Conservation (phyloP, 2,797 vertebrate genomes). For the Chelon auratus region DNA sequence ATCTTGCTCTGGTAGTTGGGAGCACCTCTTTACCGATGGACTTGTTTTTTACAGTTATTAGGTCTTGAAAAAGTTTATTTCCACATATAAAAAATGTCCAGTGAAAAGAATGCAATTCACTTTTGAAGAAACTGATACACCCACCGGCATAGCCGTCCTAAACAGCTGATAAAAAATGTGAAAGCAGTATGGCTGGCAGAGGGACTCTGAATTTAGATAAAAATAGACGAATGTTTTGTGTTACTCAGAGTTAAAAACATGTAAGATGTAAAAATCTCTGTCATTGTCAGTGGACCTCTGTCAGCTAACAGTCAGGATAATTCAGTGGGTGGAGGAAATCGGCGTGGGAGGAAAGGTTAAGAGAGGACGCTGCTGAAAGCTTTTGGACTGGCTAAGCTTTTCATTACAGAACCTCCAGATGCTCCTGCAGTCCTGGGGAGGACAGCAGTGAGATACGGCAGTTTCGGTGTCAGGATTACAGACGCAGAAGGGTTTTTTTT, state of each 20-base stretch:
- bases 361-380: constrained; percentile 38
- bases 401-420: constrained; percentile 33
- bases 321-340: constrained; percentile 41
- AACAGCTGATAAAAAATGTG: background rate
- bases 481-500: background rate
- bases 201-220: background rate
- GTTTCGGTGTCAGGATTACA: background rate
- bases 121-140: too few relatives aligned
- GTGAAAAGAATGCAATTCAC: too few relatives aligned
- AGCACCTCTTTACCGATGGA: too few relatives aligned
- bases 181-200: too few relatives aligned
- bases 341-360: constrained; percentile 44
- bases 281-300: constrained; percentile 10
- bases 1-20: too few relatives aligned
- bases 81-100: background rate
- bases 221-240: background rate
- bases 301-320: constrained; percentile 32
- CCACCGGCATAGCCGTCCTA: too few relatives aligned
- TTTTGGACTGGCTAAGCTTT: constrained; percentile 29
- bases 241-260: background rate
- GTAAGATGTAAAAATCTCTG: constrained; percentile 17
- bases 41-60: too few relatives aligned
- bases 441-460: background rate
- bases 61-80: background rate
- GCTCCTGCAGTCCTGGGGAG: constrained; percentile 3